Percentiles rank a stretch among this genome's conserved stretches.
Conservation (phyloP, 2,797 vertebrate species). For the Takifugu rubripes region DNA sequence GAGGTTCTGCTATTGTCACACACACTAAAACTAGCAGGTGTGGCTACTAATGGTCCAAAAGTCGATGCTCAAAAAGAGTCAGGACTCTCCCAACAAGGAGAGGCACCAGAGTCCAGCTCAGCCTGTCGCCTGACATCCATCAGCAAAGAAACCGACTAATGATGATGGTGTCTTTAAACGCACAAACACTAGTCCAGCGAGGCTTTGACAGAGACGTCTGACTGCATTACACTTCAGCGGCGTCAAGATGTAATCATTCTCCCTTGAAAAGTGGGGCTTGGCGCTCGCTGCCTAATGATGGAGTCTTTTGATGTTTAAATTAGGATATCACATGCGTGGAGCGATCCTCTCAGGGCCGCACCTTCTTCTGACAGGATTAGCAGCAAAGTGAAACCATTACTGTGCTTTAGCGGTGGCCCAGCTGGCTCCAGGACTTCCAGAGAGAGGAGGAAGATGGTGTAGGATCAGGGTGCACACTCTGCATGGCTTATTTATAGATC, state of each 20-base stretch:
- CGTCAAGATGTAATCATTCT: constrained; percentile 67
- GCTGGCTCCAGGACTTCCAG: constrained; percentile 47
- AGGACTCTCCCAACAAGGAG: too few species aligned
- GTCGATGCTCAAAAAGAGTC: too few species aligned
- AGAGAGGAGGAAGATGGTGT: constrained; percentile 1
- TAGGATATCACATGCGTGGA: constrained; percentile 31
- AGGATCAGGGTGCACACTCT: constrained; percentile 14
- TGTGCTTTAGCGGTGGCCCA: constrained; percentile 53
- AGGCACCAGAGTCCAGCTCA: too few species aligned
- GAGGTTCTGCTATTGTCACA: too few species aligned
- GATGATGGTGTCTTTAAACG: too few species aligned
- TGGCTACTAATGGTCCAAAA: too few species aligned
- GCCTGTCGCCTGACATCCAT: too few species aligned
- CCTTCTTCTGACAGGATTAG: constrained; percentile 78
- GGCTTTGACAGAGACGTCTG: constrained; percentile 61
- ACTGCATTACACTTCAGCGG: constrained; percentile 17
- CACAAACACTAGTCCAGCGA: too few species aligned
- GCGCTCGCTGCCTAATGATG: constrained; percentile 63
- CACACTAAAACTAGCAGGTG: too few species aligned
- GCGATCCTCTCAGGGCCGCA: constrained; percentile 39
- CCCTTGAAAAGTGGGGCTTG: constrained; percentile 65
- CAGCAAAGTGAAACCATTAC: constrained; percentile 74
- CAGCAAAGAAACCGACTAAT: too few species aligned
- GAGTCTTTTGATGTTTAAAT: constrained; percentile 76
- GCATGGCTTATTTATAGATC: constrained; percentile 59